phyloP scores from a whole-genome alignment of 2,888 invertebrate genomes.

The Galerucella calmariensis region DNA sequence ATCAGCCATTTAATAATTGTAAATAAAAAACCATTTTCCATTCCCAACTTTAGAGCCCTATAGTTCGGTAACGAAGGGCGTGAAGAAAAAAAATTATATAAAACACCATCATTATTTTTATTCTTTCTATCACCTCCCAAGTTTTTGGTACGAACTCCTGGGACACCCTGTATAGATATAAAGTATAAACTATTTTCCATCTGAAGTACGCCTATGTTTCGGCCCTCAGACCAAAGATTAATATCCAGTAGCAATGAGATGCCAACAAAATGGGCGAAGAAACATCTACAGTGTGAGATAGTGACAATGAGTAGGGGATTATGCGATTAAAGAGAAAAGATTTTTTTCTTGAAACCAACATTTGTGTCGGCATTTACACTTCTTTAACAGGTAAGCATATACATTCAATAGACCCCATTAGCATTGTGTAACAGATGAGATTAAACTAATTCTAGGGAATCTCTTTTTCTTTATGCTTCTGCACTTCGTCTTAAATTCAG shows the following conservation, averaged over 20 bases:
- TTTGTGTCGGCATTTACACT: conserved; percentile 54
- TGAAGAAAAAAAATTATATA: too few species aligned
- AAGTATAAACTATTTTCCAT: background rate
- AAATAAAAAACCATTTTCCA: too few species aligned
- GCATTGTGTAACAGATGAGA: conserved; percentile 47
- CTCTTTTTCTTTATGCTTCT: conserved; percentile 11
- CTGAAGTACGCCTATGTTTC: conserved; percentile 2
- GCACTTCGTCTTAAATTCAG: conserved; percentile 15
- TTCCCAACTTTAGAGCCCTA: too few species aligned
- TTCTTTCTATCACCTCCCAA: too few species aligned
- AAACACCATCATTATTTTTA: too few species aligned
- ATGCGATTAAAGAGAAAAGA: conserved; percentile 46
- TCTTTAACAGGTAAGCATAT: conserved; percentile 35
- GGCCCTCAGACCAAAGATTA: background rate
- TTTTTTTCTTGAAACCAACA: conserved; percentile 38
- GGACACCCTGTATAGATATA: too few species aligned
- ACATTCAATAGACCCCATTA: conserved; percentile 40
- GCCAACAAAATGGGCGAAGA: conserved; percentile 26
- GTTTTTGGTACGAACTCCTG: too few species aligned
- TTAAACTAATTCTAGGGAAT: conserved; percentile 39
- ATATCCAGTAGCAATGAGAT: conserved; percentile 24
- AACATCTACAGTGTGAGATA: conserved; percentile 24
- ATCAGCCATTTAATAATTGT: too few species aligned
- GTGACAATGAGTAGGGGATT: conserved; percentile 41
- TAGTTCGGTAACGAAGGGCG: too few species aligned